Conservation (phyloP, 2,113 vertebrate genomes). For the Aepyceros melampus region DNA sequence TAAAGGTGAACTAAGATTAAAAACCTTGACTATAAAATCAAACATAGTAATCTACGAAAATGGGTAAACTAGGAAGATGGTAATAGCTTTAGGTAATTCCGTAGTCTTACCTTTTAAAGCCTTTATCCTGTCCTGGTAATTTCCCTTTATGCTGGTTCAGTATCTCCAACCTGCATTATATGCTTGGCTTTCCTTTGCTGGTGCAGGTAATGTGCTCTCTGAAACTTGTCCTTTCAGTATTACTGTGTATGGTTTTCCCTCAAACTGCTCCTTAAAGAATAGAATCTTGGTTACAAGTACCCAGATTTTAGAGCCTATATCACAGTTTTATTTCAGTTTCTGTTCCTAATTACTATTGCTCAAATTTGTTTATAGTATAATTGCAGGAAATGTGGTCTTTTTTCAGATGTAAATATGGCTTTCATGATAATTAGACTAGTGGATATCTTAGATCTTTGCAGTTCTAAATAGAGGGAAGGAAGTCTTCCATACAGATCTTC, state of each 20-base stretch:
- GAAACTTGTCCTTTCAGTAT: neutral
- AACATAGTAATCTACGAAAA: neutral
- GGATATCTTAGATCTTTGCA: neutral
- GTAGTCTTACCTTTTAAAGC: neutral
- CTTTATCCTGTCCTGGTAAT: neutral
- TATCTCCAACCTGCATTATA: neutral
- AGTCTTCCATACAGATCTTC: neutral
- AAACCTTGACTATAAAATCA: neutral
- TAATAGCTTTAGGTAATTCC: neutral
- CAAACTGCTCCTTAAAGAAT: neutral
- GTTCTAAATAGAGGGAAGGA: neutral
- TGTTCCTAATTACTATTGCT: neutral
- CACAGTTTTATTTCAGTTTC: neutral
- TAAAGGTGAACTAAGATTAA: neutral
- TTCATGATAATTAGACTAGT: neutral
- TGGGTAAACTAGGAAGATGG: neutral
- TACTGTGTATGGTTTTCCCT: neutral
- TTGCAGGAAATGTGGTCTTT: neutral
- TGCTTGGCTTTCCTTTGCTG: neutral
- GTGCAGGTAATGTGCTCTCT: neutral
- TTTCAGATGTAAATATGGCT: neutral
- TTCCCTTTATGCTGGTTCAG: neutral
- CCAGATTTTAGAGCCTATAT: neutral
- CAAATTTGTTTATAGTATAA: neutral
- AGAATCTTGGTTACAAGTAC: neutral